Evolutionary conservation across 2,888 invertebrate species (phyloP).

Genomic region (Trichogramma evanescens): DNA sequence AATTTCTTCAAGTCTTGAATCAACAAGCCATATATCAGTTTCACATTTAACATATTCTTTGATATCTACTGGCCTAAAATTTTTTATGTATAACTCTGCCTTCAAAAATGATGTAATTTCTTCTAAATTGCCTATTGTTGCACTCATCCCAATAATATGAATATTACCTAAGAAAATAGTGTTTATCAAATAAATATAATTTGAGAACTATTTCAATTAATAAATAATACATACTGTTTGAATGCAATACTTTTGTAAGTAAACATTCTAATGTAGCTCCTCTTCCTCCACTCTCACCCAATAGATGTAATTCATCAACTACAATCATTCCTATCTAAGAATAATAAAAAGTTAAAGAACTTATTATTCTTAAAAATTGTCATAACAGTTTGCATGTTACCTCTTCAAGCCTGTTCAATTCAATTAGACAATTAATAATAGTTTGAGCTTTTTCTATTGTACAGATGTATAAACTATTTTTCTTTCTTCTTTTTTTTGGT

Average conservation of each 20-base stretch:
- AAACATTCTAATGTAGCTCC: constrained; percentile 80
- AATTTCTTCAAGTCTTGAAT: constrained; percentile 52
- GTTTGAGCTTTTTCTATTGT: constrained; percentile 93
- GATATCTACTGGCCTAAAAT: constrained; percentile 85
- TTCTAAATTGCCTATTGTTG: constrained; percentile 85
- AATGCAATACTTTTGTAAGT: constrained; percentile 70
- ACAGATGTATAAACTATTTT: constrained; percentile 78
- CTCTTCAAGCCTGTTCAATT: constrained; percentile 60
- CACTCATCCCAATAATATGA: constrained; percentile 94
- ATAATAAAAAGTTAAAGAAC: constrained; percentile 6
- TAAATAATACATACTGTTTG: constrained; percentile 53
- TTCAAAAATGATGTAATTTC: constrained; percentile 75
- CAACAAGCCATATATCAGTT: constrained; percentile 53
- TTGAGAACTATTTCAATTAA: constrained; percentile 1
- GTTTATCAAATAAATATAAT: background rate
- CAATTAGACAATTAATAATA: constrained; percentile 78
- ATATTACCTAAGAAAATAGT: constrained; percentile 51
- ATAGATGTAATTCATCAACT: constrained; percentile 90
- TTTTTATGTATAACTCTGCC: constrained; percentile 72
- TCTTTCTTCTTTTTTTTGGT: constrained; percentile 71
- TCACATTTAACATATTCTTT: constrained; percentile 78
- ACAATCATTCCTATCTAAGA: constrained; percentile 49
- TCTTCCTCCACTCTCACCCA: constrained; percentile 76
- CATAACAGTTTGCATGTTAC: constrained; percentile 22
- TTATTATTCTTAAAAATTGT: constrained; percentile 3